phyloP scores from a whole-genome alignment of 1,140 invertebrate species.

The Gonioctena quinquepunctata region DNA sequence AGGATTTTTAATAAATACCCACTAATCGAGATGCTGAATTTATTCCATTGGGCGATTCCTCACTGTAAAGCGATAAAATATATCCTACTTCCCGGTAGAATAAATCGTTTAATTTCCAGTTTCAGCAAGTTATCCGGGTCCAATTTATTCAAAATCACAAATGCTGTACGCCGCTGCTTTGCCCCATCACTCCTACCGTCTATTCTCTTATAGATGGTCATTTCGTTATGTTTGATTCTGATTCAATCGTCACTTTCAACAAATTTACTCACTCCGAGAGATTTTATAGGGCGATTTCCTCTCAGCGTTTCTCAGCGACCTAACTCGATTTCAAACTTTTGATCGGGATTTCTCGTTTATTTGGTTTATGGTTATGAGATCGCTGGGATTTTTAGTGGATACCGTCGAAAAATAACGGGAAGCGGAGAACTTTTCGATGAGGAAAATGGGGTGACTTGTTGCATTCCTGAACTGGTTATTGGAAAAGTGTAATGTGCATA shows the following conservation, averaged over 20 bases:
- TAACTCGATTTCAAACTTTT: slow-evolving; percentile 6
- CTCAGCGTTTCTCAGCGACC: neutral
- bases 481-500: neutral
- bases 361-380: slow-evolving; percentile 7
- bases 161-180: too few species aligned
- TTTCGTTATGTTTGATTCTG: slow-evolving; percentile 38
- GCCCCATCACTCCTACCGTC: too few species aligned
- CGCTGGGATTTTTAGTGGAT: neutral
- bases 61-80: too few species aligned
- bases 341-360: neutral
- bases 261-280: slow-evolving; percentile 27
- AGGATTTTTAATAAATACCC: too few species aligned
- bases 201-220: slow-evolving; percentile 34
- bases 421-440: neutral
- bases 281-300: slow-evolving; percentile 13
- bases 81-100: too few species aligned
- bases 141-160: too few species aligned
- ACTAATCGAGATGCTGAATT: too few species aligned
- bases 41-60: too few species aligned
- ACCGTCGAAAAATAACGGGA: neutral
- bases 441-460: neutral
- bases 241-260: slow-evolving; percentile 37
- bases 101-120: too few species aligned
- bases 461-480: neutral
- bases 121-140: too few species aligned